Percentiles rank a stretch among this genome's conserved stretches.
Conservation (phyloP, 2,113 vertebrate genomes). For the Buteo buteo region DNA sequence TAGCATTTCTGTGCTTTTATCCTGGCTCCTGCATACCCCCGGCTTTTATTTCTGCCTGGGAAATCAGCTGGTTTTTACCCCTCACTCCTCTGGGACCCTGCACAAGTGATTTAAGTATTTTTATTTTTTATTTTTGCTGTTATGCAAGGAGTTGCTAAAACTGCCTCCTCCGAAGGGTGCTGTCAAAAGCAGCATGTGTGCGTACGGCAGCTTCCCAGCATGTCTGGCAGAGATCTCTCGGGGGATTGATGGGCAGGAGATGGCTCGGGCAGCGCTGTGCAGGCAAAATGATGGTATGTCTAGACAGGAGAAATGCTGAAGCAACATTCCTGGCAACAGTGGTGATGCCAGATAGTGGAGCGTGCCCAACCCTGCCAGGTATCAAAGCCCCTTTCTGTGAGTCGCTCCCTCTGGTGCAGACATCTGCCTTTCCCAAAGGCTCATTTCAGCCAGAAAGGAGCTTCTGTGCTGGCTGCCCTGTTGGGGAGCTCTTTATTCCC, state of each 20-base stretch:
- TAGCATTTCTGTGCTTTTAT: not conserved
- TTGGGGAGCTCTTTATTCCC: not conserved
- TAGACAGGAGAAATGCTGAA: slow-evolving; percentile 45
- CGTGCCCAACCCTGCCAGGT: not conserved
- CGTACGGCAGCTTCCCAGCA: not conserved
- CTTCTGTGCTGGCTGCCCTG: not conserved
- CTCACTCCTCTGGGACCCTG: not conserved
- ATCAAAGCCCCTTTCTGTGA: not conserved
- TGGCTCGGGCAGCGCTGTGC: not conserved
- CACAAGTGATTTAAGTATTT: not conserved
- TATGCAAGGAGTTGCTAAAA: not conserved
- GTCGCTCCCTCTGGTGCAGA: not conserved
- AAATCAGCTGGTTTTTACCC: not conserved
- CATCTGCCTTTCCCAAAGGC: not conserved
- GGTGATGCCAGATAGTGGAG: not conserved
- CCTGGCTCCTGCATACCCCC: not conserved
- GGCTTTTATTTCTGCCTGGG: not conserved
- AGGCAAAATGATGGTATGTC: slow-evolving; percentile 7
- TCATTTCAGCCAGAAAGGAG: not conserved
- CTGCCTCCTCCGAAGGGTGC: not conserved
- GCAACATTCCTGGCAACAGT: not conserved
- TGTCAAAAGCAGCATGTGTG: not conserved
- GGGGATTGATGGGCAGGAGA: not conserved
- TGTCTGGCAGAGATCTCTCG: not conserved
- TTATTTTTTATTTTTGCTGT: not conserved